phyloP scores from a whole-genome alignment of 1,140 invertebrate species.

The Thaumetopoea pityocampa region DNA sequence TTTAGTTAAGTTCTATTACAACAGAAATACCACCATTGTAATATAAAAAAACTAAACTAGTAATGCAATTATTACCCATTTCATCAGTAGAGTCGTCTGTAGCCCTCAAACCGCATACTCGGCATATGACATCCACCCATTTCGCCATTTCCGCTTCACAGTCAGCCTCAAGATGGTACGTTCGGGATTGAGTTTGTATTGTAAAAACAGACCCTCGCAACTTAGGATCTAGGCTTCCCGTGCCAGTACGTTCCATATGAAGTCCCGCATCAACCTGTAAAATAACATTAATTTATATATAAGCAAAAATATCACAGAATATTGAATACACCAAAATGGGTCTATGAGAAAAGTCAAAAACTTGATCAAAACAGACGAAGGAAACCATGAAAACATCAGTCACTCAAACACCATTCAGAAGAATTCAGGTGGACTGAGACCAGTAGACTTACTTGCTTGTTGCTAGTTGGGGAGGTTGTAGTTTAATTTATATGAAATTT shows the following conservation, averaged over 20 bases:
- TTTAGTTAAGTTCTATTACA: no score
- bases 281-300: neutral
- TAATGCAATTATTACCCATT: conserved; percentile 27
- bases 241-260: conserved; percentile 86
- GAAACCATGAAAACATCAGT: no score
- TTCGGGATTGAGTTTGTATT: conserved; percentile 90
- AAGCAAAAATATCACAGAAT: conserved; percentile 1
- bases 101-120: conserved; percentile 91
- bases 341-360: no score
- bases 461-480: no score
- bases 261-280: conserved; percentile 89
- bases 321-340: no score
- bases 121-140: conserved; percentile 96
- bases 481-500: no score
- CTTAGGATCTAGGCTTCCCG: conserved; percentile 81
- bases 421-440: no score
- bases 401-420: no score
- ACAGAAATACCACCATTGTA: no score
- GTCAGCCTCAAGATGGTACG: conserved; percentile 94
- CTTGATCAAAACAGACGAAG: no score
- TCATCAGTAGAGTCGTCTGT: conserved; percentile 80
- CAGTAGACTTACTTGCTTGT: no score
- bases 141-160: conserved; percentile 94
- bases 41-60: neutral
- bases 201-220: conserved; percentile 86